phyloP scores from a whole-genome alignment of 2,888 invertebrate genomes.

The Nebria salina region DNA sequence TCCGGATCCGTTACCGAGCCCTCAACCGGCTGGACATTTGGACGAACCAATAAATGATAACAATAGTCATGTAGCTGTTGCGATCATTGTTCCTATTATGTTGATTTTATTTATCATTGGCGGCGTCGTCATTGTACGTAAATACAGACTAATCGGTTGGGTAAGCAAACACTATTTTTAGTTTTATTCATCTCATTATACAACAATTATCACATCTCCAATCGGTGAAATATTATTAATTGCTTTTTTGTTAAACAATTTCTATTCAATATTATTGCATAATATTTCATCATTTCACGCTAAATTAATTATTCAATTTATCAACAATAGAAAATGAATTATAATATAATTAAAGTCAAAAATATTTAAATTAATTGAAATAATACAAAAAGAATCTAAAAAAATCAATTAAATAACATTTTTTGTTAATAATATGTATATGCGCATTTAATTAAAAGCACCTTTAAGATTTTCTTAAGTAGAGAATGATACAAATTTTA shows the following conservation, averaged over 20 bases:
- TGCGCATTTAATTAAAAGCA: no score
- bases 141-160: constrained; percentile 57
- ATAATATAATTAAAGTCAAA: not conserved
- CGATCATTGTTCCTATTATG: constrained; percentile 58
- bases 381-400: no score
- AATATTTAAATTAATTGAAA: not conserved
- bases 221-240: not conserved
- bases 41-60: constrained; percentile 51
- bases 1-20: constrained; percentile 47
- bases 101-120: constrained; percentile 59
- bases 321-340: not conserved
- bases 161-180: constrained; percentile 50
- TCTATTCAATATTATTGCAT: not conserved
- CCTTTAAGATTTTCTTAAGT: no score
- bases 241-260: not conserved
- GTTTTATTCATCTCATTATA: not conserved
- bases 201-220: not conserved
- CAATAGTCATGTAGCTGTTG: constrained; percentile 56
- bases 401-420: no score
- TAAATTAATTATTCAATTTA: not conserved
- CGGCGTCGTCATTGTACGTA: constrained; percentile 57
- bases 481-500: no score
- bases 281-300: not conserved
- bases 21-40: constrained; percentile 55
- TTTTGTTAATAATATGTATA: no score